A percentile compares a stretch with the other conserved stretches of the same genome.
These are phyloP conservation scores for Eubucco bourcierii DNA, from an alignment of 2,113 vertebrate species.

Conservation along the genomic window DNA sequence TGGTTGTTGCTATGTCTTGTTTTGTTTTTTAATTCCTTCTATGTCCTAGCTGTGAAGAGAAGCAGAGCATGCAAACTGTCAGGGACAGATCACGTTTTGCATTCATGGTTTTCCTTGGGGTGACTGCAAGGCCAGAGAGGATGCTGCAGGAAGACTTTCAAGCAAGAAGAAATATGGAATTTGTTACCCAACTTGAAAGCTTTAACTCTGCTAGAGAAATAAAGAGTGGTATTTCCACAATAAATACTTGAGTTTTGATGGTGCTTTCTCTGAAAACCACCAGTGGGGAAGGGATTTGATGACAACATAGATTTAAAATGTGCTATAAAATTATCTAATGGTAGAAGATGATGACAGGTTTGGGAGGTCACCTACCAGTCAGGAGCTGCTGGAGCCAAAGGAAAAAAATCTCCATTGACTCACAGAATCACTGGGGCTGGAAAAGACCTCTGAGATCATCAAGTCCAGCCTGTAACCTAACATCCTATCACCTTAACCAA, in stretches of 20 bases:
- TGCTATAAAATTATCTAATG: background rate
- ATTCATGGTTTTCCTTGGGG: background rate
- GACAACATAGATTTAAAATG: background rate
- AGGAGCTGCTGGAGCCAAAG: background rate
- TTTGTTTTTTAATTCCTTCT: constrained; percentile 7
- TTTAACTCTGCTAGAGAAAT: background rate
- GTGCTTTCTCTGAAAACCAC: background rate
- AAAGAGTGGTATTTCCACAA: background rate
- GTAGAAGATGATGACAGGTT: background rate
- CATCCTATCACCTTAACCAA: too few species aligned
- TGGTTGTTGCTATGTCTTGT: too few species aligned
- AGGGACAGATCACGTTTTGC: constrained; percentile 20
- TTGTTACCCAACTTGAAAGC: background rate
- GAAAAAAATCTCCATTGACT: background rate
- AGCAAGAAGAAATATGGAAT: background rate
- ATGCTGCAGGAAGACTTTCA: background rate
- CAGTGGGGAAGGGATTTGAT: background rate
- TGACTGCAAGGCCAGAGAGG: constrained; percentile 12
- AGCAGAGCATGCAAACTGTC: background rate
- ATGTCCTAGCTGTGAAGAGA: constrained; percentile 31
- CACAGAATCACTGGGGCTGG: too few species aligned
- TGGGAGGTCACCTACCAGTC: background rate
- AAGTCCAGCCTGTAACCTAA: too few species aligned
- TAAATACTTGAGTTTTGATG: background rate
- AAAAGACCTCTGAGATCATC: too few species aligned